phyloP scores from a whole-genome alignment of 2,797 vertebrate species.

The Pseudochirops corinnae region DNA sequence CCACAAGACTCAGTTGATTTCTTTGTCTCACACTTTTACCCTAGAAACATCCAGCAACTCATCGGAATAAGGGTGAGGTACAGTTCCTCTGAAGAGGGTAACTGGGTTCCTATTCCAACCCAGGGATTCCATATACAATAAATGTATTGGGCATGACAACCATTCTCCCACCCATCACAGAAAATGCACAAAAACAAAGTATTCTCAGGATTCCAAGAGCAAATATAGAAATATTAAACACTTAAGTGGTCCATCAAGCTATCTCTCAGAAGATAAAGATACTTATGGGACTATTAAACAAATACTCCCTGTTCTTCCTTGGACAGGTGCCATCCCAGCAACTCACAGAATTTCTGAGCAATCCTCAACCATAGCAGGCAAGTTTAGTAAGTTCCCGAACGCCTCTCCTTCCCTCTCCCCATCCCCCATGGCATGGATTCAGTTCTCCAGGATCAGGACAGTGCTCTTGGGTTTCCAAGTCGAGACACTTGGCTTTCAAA shows the following conservation, averaged over 20 bases:
- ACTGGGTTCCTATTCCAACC: background rate
- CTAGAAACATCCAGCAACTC: background rate
- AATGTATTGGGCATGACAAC: background rate
- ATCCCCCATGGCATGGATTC: background rate
- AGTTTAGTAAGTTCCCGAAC: background rate
- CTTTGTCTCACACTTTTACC: background rate
- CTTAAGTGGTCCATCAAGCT: background rate
- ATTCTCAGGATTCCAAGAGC: background rate
- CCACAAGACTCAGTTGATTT: background rate
- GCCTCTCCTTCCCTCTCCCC: background rate
- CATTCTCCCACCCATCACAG: background rate
- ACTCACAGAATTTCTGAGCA: background rate
- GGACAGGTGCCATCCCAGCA: background rate
- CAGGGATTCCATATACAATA: background rate
- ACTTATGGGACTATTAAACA: background rate
- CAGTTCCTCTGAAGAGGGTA: background rate
- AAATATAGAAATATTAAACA: background rate
- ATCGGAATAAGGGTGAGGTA: background rate
- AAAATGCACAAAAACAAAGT: background rate
- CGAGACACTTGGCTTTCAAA: background rate
- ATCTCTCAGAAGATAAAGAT: background rate
- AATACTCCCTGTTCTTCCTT: background rate
- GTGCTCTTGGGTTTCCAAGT: background rate
- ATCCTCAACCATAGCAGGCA: background rate
- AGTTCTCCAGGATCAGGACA: background rate